These are phyloP conservation scores for Ceratitis capitata DNA, from an alignment of 1,140 invertebrate genomes.

Conservation along the genomic window DNA sequence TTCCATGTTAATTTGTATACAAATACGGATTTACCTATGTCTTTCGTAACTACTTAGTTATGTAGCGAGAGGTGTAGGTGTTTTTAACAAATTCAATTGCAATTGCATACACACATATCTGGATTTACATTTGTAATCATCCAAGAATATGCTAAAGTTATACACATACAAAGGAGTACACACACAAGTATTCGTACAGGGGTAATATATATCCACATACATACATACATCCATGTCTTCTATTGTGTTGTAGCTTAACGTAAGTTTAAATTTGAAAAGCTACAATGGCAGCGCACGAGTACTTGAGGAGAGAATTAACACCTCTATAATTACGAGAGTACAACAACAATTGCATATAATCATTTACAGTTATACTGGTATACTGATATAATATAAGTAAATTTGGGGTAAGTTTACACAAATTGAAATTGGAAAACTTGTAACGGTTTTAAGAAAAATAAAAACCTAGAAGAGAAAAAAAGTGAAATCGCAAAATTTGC, in stretches of 20 bases:
- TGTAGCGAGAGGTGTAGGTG: background rate
- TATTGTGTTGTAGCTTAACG: background rate
- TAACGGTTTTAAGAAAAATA: no score
- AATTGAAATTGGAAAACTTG: no score
- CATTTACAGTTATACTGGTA: no score
- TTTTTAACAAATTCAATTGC: constrained; percentile 1
- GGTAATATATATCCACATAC: background rate
- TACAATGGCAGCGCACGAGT: background rate
- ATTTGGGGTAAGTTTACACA: no score
- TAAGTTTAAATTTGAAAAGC: background rate
- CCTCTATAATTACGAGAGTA: background rate
- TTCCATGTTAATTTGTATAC: no score
- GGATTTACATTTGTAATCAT: background rate
- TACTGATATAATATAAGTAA: no score
- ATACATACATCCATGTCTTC: background rate
- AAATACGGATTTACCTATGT: no score
- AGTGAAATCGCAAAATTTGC: no score
- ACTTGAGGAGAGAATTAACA: background rate
- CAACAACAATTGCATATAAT: background rate
- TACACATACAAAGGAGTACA: background rate
- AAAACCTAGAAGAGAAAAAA: no score
- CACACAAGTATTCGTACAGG: background rate
- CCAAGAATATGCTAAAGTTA: background rate
- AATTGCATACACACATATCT: background rate
- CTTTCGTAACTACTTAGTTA: background rate